Base-by-base conservation (phyloP, 2,113 vertebrate genomes). In the Coryphaenoides rupestris region DNA sequence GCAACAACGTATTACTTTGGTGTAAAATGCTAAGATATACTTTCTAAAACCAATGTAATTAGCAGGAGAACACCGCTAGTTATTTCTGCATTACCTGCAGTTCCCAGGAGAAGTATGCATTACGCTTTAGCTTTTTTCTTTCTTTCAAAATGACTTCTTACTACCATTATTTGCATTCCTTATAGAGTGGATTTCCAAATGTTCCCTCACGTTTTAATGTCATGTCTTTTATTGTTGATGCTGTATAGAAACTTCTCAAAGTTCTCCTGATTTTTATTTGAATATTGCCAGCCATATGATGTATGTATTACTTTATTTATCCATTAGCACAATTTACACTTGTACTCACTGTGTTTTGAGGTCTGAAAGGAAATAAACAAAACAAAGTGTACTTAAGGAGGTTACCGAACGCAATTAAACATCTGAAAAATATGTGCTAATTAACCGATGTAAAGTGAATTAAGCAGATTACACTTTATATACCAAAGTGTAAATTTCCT, bases 161-260 rank as follows among this genome's bases (percentile, higher is more conserved):
- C 13, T 40, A 72, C 71, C 73, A 70, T 74, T 80, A 73, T 74
- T 60, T 82, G 83, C 86, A 88, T 88, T 88, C 86, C 86, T 74
- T 75, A 57, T 23, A 69, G 58, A 55, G 49, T 65, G 55, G 55
- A 74, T 72, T 81, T 76, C 77, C 69, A 75, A 74, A 64, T 62
- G 68, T 69, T 22, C 54, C 22, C 19, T 53, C 55, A 56, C 59
- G 66, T 75, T 72, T 82, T 65, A 57, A 65, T 73, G 21, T 40
- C 24, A 52, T 60, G 19, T 26, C 54, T 75, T 72, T 78, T 55
- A 54, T 63, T 63, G 56, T 71, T 46, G 24, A 66, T 76, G 74
- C 76, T 82, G 55, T 80, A 75, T 58, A 14, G 47, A 49, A 33
- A 19, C 5, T 12, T 65, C 6, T 40, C 33, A 40, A 40, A 12